Percentiles rank a stretch among this genome's conserved stretches.
Conservation (phyloP, 2,888 invertebrate genomes). For the Athetis lepigone region DNA sequence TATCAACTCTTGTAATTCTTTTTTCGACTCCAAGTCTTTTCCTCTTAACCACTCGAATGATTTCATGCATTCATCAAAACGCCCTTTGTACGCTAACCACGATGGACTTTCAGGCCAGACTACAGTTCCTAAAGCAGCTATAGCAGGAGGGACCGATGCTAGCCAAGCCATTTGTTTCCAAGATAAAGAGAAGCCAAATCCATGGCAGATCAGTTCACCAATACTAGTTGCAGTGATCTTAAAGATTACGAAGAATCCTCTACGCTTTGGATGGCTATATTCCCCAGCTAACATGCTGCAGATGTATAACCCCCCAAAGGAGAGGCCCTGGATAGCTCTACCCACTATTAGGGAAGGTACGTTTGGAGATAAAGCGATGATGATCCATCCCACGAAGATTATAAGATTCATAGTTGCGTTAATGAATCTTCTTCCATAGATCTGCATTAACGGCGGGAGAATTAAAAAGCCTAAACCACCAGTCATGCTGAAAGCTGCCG, state of each 20-base stretch:
- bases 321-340: conserved; percentile 53
- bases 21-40: conserved; percentile 37
- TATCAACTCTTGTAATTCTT: conserved; percentile 50
- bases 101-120: conserved; percentile 58
- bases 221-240: conserved; percentile 49
- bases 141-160: conserved; percentile 41
- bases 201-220: conserved; percentile 56
- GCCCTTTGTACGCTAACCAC: conserved; percentile 58
- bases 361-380: conserved; percentile 51
- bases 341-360: conserved; percentile 44
- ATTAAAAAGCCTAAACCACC: conserved; percentile 48
- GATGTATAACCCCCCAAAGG: conserved; percentile 53
- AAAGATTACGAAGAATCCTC: conserved; percentile 55
- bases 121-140: conserved; percentile 41
- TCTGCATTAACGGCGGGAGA: conserved; percentile 56
- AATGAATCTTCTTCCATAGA: conserved; percentile 53
- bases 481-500: conserved; percentile 47
- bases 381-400: conserved; percentile 43
- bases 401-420: conserved; percentile 45
- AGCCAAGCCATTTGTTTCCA: conserved; percentile 56
- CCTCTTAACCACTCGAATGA: conserved; percentile 57
- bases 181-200: conserved; percentile 38
- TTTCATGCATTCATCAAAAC: conserved; percentile 48
- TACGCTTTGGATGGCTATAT: conserved; percentile 57
- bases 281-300: conserved; percentile 49